phyloP scores from a whole-genome alignment of 1,140 invertebrate genomes.

The Diabrotica virgifera region DNA sequence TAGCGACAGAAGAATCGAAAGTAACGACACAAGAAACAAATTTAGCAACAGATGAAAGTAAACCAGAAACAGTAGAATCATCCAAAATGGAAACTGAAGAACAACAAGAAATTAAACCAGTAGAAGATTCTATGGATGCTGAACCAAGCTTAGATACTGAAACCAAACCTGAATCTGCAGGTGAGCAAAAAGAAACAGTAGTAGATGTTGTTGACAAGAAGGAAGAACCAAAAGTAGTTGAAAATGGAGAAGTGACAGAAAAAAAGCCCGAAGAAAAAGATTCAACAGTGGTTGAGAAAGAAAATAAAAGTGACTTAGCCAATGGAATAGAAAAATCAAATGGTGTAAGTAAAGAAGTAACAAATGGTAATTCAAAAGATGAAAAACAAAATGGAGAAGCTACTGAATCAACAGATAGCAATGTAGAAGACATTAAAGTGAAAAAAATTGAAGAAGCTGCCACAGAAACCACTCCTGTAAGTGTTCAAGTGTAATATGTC shows the following conservation, averaged over 20 bases:
- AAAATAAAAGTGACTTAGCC: constrained; percentile 28
- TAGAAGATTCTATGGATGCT: too few species aligned
- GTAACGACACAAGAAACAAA: neutral
- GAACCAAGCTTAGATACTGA: too few species aligned
- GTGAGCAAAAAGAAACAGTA: neutral
- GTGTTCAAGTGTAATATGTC: constrained; percentile 28
- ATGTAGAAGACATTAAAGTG: constrained; percentile 25
- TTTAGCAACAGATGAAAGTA: constrained; percentile 23
- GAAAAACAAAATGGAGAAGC: constrained; percentile 10
- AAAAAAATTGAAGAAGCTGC: constrained; percentile 28
- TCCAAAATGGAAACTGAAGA: constrained; percentile 10
- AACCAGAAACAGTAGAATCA: neutral
- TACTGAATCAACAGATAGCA: neutral
- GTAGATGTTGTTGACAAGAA: neutral
- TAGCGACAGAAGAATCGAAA: neutral
- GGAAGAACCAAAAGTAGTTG: constrained; percentile 8
- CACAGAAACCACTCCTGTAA: constrained; percentile 26
- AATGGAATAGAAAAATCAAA: constrained; percentile 25
- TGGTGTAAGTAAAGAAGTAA: constrained; percentile 19
- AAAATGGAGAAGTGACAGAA: constrained; percentile 12
- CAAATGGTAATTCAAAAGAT: constrained; percentile 12
- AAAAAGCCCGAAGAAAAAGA: constrained; percentile 16
- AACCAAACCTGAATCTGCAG: too few species aligned
- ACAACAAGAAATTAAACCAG: neutral
- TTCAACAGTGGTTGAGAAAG: constrained; percentile 17